These are phyloP conservation scores for Scomber scombrus DNA, from an alignment of 2,113 vertebrate genomes.

Conservation along the genomic window DNA sequence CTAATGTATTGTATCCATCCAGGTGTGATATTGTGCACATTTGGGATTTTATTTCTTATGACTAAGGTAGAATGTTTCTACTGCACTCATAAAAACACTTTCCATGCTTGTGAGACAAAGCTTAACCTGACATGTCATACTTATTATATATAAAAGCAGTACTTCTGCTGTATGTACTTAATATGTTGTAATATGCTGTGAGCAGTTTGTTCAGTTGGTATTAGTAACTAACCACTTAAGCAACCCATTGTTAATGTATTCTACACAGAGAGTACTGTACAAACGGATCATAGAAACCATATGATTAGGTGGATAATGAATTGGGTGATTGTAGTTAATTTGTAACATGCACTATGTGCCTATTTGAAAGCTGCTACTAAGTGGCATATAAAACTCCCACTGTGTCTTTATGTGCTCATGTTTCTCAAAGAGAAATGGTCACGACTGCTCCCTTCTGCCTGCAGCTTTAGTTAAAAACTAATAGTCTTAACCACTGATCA, in stretches of 20 bases:
- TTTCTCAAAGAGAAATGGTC: neutral
- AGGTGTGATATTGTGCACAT: neutral
- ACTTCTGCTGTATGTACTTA: neutral
- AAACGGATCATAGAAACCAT: slow-evolving; percentile 1
- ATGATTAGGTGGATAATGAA: neutral
- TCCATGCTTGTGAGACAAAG: neutral
- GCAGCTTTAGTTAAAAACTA: neutral
- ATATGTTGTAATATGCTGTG: neutral
- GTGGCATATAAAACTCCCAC: neutral
- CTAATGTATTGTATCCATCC: neutral
- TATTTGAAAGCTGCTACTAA: neutral
- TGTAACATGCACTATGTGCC: neutral
- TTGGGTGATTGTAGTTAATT: neutral
- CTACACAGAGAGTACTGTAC: neutral
- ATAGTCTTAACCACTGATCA: neutral
- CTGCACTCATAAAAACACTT: neutral
- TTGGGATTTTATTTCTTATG: neutral
- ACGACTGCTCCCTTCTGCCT: slow-evolving; percentile 8
- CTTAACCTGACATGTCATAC: neutral
- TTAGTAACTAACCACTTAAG: neutral
- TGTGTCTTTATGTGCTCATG: neutral
- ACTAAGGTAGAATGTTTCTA: neutral
- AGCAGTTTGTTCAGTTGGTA: neutral
- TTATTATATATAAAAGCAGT: neutral
- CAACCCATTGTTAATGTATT: neutral